These are phyloP conservation scores for Scaptomyza hsui DNA, from an alignment of 1,140 invertebrate species.

Conservation along the genomic window DNA sequence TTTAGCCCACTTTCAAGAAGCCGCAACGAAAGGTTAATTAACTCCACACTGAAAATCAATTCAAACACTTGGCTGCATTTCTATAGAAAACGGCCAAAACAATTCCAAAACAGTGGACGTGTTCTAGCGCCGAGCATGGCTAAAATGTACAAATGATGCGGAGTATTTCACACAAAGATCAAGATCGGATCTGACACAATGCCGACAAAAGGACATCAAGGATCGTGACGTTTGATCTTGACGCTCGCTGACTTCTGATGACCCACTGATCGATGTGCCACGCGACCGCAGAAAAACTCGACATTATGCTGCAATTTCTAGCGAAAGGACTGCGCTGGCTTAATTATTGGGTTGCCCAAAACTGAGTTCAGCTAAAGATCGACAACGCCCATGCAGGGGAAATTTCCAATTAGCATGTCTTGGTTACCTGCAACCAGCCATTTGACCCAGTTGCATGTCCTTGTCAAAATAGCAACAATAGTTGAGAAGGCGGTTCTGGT, in stretches of 20 bases:
- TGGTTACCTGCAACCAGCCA: slow-evolving; percentile 47
- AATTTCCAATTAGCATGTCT: slow-evolving; percentile 73
- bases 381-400: slow-evolving; percentile 45
- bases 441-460: slow-evolving; percentile 19
- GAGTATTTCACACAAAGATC: slow-evolving; percentile 59
- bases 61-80: slow-evolving; percentile 67
- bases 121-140: slow-evolving; percentile 64
- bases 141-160: slow-evolving; percentile 76
- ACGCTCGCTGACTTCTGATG: slow-evolving; percentile 40
- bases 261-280: slow-evolving; percentile 72
- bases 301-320: slow-evolving; percentile 65
- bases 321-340: slow-evolving; percentile 47
- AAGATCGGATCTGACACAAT: neutral
- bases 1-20: slow-evolving; percentile 71
- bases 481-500: slow-evolving; percentile 59
- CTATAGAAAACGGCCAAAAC: slow-evolving; percentile 65
- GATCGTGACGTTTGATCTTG: slow-evolving; percentile 70
- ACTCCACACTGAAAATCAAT: slow-evolving; percentile 68
- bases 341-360: slow-evolving; percentile 1
- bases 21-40: slow-evolving; percentile 78
- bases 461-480: slow-evolving; percentile 80
- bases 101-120: slow-evolving; percentile 57
- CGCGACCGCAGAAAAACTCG: slow-evolving; percentile 62
- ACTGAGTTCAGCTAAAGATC: slow-evolving; percentile 64
- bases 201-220: slow-evolving; percentile 53